Evolutionary conservation across 2,888 invertebrate genomes (phyloP), one percentile per base, ranked within the genome.

Genomic region (Xylocampa areola): DNA sequence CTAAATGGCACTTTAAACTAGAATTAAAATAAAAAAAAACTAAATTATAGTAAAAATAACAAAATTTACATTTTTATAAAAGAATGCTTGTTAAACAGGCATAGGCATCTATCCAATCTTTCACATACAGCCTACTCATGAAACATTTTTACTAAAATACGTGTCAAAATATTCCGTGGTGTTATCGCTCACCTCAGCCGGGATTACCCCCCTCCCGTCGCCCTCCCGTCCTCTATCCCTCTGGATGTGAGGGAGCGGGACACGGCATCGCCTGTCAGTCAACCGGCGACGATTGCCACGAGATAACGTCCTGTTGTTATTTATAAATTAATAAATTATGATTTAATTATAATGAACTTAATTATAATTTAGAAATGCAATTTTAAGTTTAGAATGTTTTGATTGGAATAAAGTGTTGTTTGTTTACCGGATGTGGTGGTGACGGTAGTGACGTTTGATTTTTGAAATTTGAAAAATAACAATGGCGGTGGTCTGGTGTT

Each of bases 241-340:
- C 88, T 80, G 86, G 88, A 85, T 64, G 79, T 63, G 81, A 77
- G 79, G 80, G 83, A 80, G 82, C 79, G 82, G 79, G 82, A 71
- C 76, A 70, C 66, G 67, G 53, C 67, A 63, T 68, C 77, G 79
- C 79, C 68, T 81, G 85, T 80, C 87, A 92, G 91, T 91, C 86
- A 86, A 76, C 71, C 81, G 61, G 68, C 68, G 77, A 69, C 81
- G 80, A 76, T 76, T 83, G 87, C 70, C 68, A 68, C 62, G 85
- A 61, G 67, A 79, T 78, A 84, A 82, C 87, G 87, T 79, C 57
- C 44, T 69, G 51, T 65, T 58, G 45, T 59, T 36, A 58, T 51
- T 41, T 39, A 55, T 30, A 59, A 59, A 55, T 39, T 52, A 57
- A 52, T 52, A 53, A 61, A 21, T 57, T 57, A 52, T 61, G 41